These are phyloP conservation scores for Raja brachyura DNA, from an alignment of 2,113 vertebrate species.

Conservation along the genomic window DNA sequence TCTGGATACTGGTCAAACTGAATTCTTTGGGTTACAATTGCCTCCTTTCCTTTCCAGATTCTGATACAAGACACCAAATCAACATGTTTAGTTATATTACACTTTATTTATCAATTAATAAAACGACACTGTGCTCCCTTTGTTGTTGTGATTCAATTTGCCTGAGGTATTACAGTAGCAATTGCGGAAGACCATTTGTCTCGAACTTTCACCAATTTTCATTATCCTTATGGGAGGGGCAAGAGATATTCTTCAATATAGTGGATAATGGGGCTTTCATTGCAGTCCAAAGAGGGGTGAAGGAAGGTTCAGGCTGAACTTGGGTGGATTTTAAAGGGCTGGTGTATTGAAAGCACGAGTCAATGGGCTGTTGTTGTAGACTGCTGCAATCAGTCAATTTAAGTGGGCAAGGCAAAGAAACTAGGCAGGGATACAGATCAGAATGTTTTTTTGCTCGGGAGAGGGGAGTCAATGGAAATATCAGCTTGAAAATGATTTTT, in stretches of 20 bases:
- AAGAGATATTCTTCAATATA: not conserved
- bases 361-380: not conserved
- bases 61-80: not conserved
- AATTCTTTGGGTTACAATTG: not conserved
- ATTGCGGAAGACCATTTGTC: not conserved
- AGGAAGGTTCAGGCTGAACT: not conserved
- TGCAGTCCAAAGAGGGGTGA: not conserved
- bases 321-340: not conserved
- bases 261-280: not conserved
- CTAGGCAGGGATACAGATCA: not conserved
- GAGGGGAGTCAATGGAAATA: not conserved
- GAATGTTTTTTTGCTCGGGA: not conserved
- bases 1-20: not conserved
- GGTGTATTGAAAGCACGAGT: not conserved
- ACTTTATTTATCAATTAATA: not conserved
- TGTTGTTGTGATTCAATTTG: not conserved
- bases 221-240: not conserved
- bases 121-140: not conserved
- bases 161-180: not conserved
- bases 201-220: not conserved
- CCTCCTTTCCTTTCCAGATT: not conserved
- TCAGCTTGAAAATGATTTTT: not conserved
- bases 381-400: not conserved
- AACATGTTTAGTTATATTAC: not conserved
- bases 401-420: not conserved